These are phyloP conservation scores for Lacanobia oleracea DNA, from an alignment of 2,888 invertebrate genomes.

Conservation along the genomic window DNA sequence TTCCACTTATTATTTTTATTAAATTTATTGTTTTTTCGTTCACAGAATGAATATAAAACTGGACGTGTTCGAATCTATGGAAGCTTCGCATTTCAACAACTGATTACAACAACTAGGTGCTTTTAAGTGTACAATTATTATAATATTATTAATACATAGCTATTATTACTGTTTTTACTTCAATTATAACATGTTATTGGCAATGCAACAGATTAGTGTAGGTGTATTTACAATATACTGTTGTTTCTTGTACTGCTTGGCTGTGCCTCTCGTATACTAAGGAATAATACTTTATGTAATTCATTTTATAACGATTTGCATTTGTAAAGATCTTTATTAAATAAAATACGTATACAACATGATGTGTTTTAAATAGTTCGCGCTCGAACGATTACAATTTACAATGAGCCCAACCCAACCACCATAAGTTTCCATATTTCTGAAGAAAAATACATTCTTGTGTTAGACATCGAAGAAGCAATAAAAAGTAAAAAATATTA, in stretches of 20 bases:
- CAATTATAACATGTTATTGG: slow-evolving; percentile 39
- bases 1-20: too few relatives aligned
- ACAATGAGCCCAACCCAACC: too few relatives aligned
- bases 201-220: slow-evolving; percentile 30
- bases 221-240: slow-evolving; percentile 30
- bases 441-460: too few relatives aligned
- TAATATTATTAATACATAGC: slow-evolving; percentile 46
- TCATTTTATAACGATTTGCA: slow-evolving; percentile 54
- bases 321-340: slow-evolving; percentile 50
- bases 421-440: too few relatives aligned
- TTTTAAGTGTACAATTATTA: slow-evolving; percentile 50
- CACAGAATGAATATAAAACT: slow-evolving; percentile 90
- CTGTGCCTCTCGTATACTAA: slow-evolving; percentile 75
- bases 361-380: neutral
- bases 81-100: slow-evolving; percentile 92
- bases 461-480: too few relatives aligned
- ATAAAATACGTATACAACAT: slow-evolving; percentile 53
- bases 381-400: too few relatives aligned
- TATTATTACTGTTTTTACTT: slow-evolving; percentile 49
- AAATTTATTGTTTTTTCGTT: slow-evolving; percentile 1
- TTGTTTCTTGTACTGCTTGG: slow-evolving; percentile 71
- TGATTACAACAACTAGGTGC: slow-evolving; percentile 70
- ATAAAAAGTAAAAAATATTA: too few relatives aligned
- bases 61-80: slow-evolving; percentile 91
- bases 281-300: slow-evolving; percentile 51